Conservation (phyloP, 2,797 vertebrate species). For the Pogoniulus pusillus region DNA sequence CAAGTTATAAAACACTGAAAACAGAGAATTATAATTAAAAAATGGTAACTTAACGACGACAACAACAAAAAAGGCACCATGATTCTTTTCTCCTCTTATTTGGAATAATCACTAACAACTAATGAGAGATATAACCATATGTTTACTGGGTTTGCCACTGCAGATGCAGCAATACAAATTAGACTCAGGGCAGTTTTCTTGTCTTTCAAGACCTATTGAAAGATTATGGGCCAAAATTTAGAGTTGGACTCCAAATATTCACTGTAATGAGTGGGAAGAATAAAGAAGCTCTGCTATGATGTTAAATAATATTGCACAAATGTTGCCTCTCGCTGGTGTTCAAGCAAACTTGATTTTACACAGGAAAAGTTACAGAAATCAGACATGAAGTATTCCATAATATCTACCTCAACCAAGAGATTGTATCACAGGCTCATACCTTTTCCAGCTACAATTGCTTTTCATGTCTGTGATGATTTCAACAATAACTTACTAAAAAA, state of each 20-base stretch:
- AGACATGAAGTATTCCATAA: not conserved
- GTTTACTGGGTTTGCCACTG: constrained; percentile 6
- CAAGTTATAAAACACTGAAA: constrained; percentile 21
- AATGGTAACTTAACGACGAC: not conserved
- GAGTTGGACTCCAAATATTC: not conserved
- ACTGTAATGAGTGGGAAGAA: not conserved
- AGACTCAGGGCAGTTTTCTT: not conserved
- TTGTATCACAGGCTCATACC: not conserved
- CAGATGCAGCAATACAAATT: not conserved
- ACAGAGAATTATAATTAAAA: not conserved
- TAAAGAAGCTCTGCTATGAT: not conserved
- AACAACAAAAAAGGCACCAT: not conserved
- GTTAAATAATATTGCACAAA: not conserved
- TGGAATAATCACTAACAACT: constrained; percentile 7
- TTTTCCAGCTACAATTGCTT: not conserved
- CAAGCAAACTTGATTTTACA: not conserved
- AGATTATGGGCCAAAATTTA: not conserved
- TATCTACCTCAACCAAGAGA: not conserved
- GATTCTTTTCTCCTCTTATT: not conserved
- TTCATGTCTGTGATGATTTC: not conserved
- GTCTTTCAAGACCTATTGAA: not conserved
- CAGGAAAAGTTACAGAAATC: not conserved
- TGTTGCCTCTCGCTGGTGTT: not conserved
- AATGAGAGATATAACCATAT: constrained; percentile 19
- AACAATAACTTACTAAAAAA: not conserved